phyloP scores from a whole-genome alignment of 2,888 invertebrate genomes.

The Plebejus anna region DNA sequence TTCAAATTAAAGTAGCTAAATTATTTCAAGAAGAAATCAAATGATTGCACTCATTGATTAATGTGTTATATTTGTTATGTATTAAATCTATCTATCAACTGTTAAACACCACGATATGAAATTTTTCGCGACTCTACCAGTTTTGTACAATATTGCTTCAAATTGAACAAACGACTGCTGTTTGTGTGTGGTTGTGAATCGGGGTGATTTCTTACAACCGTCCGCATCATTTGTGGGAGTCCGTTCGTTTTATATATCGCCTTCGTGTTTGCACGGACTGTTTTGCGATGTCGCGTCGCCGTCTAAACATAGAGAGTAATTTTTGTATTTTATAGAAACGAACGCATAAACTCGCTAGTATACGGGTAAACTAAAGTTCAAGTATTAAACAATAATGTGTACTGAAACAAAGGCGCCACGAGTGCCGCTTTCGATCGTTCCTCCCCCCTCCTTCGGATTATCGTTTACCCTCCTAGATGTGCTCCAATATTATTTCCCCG shows the following conservation, averaged over 20 bases:
- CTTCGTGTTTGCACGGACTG: background rate
- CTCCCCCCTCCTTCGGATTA: slow-evolving; percentile 15
- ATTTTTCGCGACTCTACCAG: background rate
- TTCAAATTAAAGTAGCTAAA: no score
- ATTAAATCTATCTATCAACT: no score
- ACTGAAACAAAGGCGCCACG: slow-evolving; percentile 3
- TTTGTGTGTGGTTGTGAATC: slow-evolving; percentile 3
- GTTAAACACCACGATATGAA: no score
- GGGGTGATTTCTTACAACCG: background rate
- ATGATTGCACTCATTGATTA: no score
- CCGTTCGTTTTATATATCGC: slow-evolving; percentile 16
- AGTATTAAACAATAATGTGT: background rate
- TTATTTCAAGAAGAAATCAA: no score
- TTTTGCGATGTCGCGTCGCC: background rate
- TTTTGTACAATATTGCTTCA: background rate
- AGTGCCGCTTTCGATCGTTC: background rate
- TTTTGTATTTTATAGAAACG: background rate
- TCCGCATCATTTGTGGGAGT: slow-evolving; percentile 1
- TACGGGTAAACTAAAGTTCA: background rate
- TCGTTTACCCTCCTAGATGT: slow-evolving; percentile 21
- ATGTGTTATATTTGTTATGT: no score
- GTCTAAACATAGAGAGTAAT: background rate
- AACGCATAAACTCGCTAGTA: slow-evolving; percentile 1
- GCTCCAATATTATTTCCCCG: slow-evolving; percentile 19
- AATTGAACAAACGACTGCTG: background rate